Base-by-base conservation (phyloP, 2,888 invertebrate genomes). In the Ethmia dodecea region DNA sequence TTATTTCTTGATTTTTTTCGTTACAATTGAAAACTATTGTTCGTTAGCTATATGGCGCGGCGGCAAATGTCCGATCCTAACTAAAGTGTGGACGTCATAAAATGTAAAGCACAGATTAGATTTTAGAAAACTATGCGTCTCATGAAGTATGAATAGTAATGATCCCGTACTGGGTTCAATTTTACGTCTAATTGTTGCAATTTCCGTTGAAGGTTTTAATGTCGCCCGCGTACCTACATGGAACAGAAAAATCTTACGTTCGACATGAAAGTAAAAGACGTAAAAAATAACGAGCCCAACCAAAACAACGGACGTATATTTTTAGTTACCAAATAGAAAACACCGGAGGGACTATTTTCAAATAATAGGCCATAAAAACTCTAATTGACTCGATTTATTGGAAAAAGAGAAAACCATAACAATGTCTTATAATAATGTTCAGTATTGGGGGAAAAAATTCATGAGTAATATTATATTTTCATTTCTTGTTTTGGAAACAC, bases 321-420 rank as follows among this genome's bases (percentile, higher is more conserved):
- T 13, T 24, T 13, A 22, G 22, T n/a, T 22, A 22, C 3, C 3
- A 9, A 20, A n/a, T n/a, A n/a, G 22, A 22, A 22, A n/a, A 22
- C 22, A 22, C 22, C 8, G 22, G 22, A 22, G 53, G 50, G 49
- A 52, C 47, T 58, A 52, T 58, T 56, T 52, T 47, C 46, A 42
- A 41, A 55, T 75, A 72, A 74, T 74, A 74, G 75, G 67, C 59
- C 41, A 68, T 74, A 74, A 75, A n/a, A 72, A 52, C 33, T 14
- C 40, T 54, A 60, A 61, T 56, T 56, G 55, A 49, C 45, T 28
- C 35, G 40, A 35, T 32, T 36, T 42, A 37, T 28, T 33, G 38
- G 29, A 43, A 47, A 43, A 39, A 43, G 11, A 6, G 26, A 26
- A 12, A 26, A 26, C 3, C 11, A 10, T 11, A 26, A 26, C 26